phyloP scores from a whole-genome alignment of 2,888 invertebrate genomes.

The Hirtodrosophila trivittata region DNA sequence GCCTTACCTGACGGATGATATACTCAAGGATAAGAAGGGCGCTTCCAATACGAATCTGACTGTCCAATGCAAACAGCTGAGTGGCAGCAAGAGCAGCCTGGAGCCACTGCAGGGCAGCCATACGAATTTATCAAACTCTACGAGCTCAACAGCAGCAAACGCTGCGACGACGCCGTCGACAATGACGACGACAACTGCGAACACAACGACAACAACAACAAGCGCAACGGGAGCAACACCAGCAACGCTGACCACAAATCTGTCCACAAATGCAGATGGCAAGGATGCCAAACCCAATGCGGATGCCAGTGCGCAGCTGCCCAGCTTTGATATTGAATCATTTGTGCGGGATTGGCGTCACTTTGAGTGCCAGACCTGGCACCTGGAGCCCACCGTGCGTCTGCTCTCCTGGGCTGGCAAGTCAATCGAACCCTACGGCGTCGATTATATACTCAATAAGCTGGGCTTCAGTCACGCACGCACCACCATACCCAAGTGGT shows the following conservation, averaged over 20 bases:
- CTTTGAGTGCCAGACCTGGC: constrained; percentile 97
- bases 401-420: constrained; percentile 95
- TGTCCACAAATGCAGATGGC: constrained; percentile 21
- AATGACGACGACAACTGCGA: constrained; percentile 18
- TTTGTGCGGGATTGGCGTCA: constrained; percentile 94
- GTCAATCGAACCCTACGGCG: constrained; percentile 98
- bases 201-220: constrained; percentile 18
- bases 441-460: constrained; percentile 99
- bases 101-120: constrained; percentile 72
- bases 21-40: constrained; percentile 74
- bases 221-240: constrained; percentile 15
- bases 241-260: constrained; percentile 26
- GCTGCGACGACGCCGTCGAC: constrained; percentile 37
- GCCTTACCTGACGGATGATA: constrained; percentile 78
- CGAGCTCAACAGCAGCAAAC: constrained; percentile 14
- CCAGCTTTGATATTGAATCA: constrained; percentile 85
- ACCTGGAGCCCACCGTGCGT: constrained; percentile 96
- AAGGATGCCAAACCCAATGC: constrained; percentile 27
- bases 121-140: constrained; percentile 52
- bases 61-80: constrained; percentile 63
- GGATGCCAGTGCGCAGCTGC: constrained; percentile 44
- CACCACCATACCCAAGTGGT: constrained; percentile 99
- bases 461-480: constrained; percentile 98
- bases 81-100: constrained; percentile 70
- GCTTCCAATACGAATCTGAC: constrained; percentile 60